These are phyloP conservation scores for Yponomeuta sedellus DNA, from an alignment of 2,888 invertebrate species.

Conservation along the genomic window DNA sequence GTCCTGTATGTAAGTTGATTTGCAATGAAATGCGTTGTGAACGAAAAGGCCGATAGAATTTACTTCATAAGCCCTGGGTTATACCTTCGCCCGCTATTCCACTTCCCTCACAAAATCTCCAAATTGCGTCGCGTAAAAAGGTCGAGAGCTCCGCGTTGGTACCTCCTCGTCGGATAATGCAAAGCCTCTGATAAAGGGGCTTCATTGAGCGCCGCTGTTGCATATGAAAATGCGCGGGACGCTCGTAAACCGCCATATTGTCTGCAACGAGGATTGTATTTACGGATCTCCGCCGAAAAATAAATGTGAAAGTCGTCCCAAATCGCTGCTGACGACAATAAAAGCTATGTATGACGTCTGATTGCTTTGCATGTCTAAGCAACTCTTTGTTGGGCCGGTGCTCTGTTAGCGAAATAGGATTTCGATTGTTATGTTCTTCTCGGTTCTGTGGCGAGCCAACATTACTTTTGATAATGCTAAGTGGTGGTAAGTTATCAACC, in stretches of 20 bases:
- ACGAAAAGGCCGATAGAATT: neutral
- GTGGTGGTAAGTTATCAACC: no score
- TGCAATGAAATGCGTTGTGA: neutral
- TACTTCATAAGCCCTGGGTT: neutral
- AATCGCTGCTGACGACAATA: neutral
- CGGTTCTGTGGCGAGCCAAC: no score
- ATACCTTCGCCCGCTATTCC: neutral
- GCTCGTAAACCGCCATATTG: conserved; percentile 6
- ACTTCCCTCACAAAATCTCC: neutral
- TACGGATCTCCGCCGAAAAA: neutral
- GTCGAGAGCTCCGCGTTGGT: neutral
- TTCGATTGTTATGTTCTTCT: no score
- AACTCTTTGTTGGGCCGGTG: no score
- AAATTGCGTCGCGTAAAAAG: neutral
- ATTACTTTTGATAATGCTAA: no score
- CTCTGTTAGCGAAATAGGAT: no score
- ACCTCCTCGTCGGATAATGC: neutral
- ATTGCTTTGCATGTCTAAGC: no score
- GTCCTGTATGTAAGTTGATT: no score
- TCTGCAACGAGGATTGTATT: neutral
- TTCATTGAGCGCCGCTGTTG: neutral
- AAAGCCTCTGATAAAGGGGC: conserved; percentile 5
- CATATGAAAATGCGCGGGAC: conserved; percentile 1
- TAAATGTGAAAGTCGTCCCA: neutral
- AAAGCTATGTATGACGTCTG: neutral